Base-by-base conservation (phyloP, 2,797 vertebrate species). In the Spheniscus humboldti region DNA sequence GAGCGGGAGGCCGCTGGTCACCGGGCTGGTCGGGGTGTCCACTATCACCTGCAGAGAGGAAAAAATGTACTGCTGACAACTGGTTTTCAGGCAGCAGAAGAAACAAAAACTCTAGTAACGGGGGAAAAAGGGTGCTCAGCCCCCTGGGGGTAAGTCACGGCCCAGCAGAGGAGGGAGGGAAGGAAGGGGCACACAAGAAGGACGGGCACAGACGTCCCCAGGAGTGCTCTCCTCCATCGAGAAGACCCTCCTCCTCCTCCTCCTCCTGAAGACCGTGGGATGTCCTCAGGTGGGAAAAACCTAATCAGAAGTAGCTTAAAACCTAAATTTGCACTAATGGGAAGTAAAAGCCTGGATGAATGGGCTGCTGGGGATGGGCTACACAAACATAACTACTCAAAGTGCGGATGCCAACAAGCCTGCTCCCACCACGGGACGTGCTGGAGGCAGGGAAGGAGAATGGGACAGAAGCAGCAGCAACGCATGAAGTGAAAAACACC, bases 11-110 rank as follows among this genome's bases (percentile, higher is more conserved):
- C 99, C 99, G 67, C 99, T 99, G 94, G 99, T 99, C 97, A 99
- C 98, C 0, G 99, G 99, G 97, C 99, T 99, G 96, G 99, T 99
- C n/a, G 99, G 99, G 75, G 99, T 99, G 95, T 99, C 99, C 97
- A 99, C 99, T 95, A 99, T 99, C 96, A 99, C 99, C 99, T 99
- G 92, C 24, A 74, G 48, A 94, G 50, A 79, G 9, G 41, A 75
- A 11, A 24, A 37, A 85, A 30, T 1, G 41, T 13, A 77, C 17
- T 59, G 47, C 25, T 83, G 53, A 88, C 24, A 62, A 55, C 15
- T 17, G 43, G 16, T 5, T 9, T 69, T 19, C 8, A n/a, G 41
- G 35, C 14, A 79, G 69, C 39, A 93, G 62, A 76, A 91, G 45
- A 88, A 84, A 9, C 3, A 83, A 72, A 35, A 66, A 6, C 22